A percentile compares a stretch with the other conserved stretches of the same genome.
Evolutionary conservation across 2,113 vertebrate genomes (phyloP).

Genomic region (Thryonomys swinderianus): DNA sequence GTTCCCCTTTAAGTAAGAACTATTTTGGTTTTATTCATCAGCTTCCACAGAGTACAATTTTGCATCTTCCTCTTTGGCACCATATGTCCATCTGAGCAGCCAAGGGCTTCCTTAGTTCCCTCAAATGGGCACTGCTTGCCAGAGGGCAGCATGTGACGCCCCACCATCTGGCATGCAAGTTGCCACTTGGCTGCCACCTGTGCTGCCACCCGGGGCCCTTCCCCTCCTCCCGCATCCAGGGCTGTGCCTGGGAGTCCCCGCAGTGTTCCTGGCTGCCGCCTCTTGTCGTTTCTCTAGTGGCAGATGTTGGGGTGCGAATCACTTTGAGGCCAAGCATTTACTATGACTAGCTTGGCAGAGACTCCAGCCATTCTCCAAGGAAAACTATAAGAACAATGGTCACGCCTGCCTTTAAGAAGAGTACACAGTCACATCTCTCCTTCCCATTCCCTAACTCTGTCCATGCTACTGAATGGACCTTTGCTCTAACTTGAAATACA

Average conservation of each 20-base stretch:
- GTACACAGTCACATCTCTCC: neutral
- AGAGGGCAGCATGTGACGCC: constrained; percentile 68
- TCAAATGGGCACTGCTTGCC: constrained; percentile 60
- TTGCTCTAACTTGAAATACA: neutral
- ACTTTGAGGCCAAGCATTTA: constrained; percentile 62
- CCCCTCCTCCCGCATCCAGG: neutral
- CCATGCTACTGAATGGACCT: neutral
- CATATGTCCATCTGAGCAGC: constrained; percentile 64
- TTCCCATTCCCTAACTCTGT: neutral
- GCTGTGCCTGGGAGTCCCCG: neutral
- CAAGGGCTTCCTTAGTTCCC: constrained; percentile 56
- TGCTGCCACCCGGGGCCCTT: constrained; percentile 51
- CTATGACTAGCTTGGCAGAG: constrained; percentile 44
- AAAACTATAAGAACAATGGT: neutral
- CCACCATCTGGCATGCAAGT: constrained; percentile 76
- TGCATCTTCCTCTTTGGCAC: constrained; percentile 34
- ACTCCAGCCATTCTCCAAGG: neutral
- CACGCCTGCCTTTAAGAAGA: neutral
- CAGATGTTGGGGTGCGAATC: constrained; percentile 73
- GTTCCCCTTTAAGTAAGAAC: neutral
- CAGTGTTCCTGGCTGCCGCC: constrained; percentile 12
- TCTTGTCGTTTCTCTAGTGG: neutral
- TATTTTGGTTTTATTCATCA: constrained; percentile 10
- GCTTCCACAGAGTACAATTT: constrained; percentile 10
- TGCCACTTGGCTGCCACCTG: constrained; percentile 76